Conservation (phyloP, 2,888 invertebrate genomes). For the Amiota minor region DNA sequence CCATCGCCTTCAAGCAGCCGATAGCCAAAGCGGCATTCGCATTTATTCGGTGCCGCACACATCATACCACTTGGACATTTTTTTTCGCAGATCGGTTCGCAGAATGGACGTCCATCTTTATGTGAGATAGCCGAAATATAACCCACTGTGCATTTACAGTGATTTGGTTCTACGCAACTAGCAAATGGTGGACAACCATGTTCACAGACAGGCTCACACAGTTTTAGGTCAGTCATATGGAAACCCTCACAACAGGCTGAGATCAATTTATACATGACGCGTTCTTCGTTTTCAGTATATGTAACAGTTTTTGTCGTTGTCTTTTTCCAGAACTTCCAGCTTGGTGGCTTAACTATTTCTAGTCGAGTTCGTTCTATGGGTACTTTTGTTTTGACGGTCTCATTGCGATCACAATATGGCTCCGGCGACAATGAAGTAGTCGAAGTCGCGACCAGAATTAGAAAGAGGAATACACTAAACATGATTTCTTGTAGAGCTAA, state of each 20-base stretch:
- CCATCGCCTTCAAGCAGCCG: conserved; percentile 42
- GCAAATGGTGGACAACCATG: conserved; percentile 59
- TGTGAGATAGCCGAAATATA: conserved; percentile 54
- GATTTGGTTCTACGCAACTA: conserved; percentile 59
- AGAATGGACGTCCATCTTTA: conserved; percentile 53
- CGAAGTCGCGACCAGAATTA: too few relatives aligned
- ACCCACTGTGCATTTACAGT: conserved; percentile 58
- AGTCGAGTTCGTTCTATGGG: conserved; percentile 55
- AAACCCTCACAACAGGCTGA: conserved; percentile 60
- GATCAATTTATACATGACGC: conserved; percentile 46
- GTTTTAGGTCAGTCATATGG: conserved; percentile 44
- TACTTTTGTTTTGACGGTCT: conserved; percentile 40
- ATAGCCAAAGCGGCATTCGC: conserved; percentile 57
- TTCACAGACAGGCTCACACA: conserved; percentile 61
- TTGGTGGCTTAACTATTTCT: conserved; percentile 43
- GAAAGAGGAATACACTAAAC: not conserved
- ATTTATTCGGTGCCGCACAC: conserved; percentile 60
- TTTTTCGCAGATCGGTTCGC: conserved; percentile 59
- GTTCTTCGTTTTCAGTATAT: conserved; percentile 52
- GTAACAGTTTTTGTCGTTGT: conserved; percentile 43
- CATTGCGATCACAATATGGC: conserved; percentile 56
- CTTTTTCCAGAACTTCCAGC: conserved; percentile 54
- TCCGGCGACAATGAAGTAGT: conserved; percentile 30
- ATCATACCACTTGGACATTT: conserved; percentile 50
- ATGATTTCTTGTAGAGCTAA: not conserved